Conservation (phyloP, 2,113 vertebrate species). For the Uropsilus gracilis region DNA sequence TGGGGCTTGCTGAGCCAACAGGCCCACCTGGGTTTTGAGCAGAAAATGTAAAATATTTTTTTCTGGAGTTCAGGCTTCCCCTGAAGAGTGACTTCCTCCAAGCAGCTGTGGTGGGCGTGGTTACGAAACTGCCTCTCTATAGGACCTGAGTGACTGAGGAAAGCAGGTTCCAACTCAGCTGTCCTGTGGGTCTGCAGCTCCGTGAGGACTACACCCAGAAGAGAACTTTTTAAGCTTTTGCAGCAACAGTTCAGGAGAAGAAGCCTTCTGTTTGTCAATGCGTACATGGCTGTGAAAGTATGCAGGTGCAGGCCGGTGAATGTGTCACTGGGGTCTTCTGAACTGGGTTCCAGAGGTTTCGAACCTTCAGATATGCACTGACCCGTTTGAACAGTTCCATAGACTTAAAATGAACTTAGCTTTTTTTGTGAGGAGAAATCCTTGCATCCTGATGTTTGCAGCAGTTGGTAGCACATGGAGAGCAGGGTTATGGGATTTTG, state of each 20-base stretch:
- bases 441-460: background rate
- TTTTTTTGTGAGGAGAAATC: background rate
- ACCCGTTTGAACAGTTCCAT: background rate
- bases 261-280: background rate
- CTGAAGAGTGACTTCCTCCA: background rate
- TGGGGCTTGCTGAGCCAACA: background rate
- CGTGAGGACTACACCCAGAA: background rate
- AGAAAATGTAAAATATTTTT: slow-evolving; percentile 27
- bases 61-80: slow-evolving; percentile 34
- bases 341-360: background rate
- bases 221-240: background rate
- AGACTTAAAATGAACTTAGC: background rate
- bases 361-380: background rate
- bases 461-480: background rate
- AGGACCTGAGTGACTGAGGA: background rate
- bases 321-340: no score
- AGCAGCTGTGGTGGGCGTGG: background rate
- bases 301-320: no score
- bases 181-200: background rate
- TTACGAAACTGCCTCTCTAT: background rate
- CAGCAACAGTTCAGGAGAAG: background rate
- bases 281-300: background rate
- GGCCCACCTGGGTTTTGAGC: background rate
- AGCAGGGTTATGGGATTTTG: background rate
- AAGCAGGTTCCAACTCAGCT: background rate